Conservation (phyloP, 2,888 invertebrate species). For the Euplagia quadripunctaria region DNA sequence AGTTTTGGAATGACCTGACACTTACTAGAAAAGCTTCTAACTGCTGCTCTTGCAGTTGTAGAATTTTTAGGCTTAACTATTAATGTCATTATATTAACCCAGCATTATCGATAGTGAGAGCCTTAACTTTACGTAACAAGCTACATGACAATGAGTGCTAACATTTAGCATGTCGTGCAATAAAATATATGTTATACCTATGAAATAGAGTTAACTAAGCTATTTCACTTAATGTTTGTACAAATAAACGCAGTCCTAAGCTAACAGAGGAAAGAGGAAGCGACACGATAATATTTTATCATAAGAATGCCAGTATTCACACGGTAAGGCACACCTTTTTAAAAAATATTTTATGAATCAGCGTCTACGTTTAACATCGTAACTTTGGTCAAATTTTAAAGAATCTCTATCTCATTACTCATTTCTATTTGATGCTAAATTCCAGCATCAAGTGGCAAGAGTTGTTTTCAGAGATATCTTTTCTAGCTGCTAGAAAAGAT, state of each 20-base stretch:
- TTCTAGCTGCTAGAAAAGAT: too few relatives aligned
- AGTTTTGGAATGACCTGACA: background rate
- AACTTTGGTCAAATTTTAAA: background rate
- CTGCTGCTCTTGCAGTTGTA: background rate
- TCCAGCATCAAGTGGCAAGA: too few relatives aligned
- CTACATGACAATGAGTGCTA: background rate
- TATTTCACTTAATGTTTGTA: conserved; percentile 23
- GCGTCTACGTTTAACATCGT: background rate
- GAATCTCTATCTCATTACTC: too few relatives aligned
- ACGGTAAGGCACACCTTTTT: background rate
- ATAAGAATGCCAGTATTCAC: conserved; percentile 12
- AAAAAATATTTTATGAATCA: background rate
- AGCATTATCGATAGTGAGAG: background rate
- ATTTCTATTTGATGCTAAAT: too few relatives aligned
- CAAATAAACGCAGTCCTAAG: conserved; percentile 42
- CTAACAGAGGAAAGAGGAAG: conserved; percentile 37
- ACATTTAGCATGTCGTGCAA: background rate
- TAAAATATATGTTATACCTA: background rate
- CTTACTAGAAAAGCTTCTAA: background rate
- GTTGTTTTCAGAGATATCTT: too few relatives aligned
- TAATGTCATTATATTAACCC: background rate
- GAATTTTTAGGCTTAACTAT: background rate
- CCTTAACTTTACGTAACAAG: background rate
- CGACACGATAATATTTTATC: conserved; percentile 16
- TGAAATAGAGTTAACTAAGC: conserved; percentile 36